Evolutionary conservation across 2,113 vertebrate genomes (phyloP).

Genomic region (Leucopsar rothschildi): DNA sequence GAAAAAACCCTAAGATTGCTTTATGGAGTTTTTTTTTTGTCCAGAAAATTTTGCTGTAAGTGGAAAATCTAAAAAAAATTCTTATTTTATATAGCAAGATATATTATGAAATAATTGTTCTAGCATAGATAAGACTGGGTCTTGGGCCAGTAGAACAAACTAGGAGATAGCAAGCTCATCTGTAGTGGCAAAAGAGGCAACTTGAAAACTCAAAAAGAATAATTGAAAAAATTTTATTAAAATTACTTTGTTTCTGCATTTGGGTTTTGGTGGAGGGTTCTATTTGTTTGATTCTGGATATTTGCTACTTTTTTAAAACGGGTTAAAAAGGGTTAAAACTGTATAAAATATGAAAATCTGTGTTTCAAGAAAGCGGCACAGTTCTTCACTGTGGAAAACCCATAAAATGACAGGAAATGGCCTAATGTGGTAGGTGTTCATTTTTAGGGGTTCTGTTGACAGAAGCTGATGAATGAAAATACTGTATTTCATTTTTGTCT

Average conservation of each 20-base stretch:
- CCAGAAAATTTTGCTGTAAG: background rate
- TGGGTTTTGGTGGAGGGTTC: background rate
- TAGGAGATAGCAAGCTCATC: background rate
- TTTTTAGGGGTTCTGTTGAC: slow-evolving; percentile 69
- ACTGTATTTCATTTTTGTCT: slow-evolving; percentile 53
- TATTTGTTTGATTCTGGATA: background rate
- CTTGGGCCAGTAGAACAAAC: background rate
- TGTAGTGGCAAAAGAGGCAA: background rate
- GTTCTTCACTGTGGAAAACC: slow-evolving; percentile 57
- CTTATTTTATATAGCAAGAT: background rate
- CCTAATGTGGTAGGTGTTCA: slow-evolving; percentile 67
- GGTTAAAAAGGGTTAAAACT: background rate
- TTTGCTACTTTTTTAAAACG: background rate
- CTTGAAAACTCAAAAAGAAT: background rate
- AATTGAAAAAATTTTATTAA: background rate
- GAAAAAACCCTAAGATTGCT: background rate
- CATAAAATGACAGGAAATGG: slow-evolving; percentile 73
- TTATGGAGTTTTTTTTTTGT: background rate
- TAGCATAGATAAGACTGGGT: background rate
- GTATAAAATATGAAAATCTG: slow-evolving; percentile 6
- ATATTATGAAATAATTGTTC: background rate
- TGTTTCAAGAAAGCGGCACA: background rate
- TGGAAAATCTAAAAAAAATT: background rate
- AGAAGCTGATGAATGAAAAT: slow-evolving; percentile 65
- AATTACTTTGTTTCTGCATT: background rate